phyloP scores from a whole-genome alignment of 2,888 invertebrate species.

The Cepaea hortensis region DNA sequence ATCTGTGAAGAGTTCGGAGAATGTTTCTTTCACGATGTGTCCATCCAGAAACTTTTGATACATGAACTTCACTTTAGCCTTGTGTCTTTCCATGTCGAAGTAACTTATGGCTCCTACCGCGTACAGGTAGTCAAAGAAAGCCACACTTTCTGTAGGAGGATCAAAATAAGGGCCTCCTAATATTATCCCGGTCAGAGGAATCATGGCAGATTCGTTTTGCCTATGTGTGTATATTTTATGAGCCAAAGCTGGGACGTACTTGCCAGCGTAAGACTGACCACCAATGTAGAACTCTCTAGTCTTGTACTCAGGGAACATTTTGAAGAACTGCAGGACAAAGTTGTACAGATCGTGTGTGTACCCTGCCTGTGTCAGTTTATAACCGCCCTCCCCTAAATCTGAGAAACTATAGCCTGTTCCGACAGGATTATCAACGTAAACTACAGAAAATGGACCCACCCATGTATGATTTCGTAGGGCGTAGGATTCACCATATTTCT shows the following conservation, averaged over 20 bases:
- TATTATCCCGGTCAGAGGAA: conserved; percentile 71
- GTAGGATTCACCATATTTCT: conserved; percentile 19
- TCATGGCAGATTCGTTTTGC: conserved; percentile 50
- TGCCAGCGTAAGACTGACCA: conserved; percentile 83
- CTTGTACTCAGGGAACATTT: conserved; percentile 86
- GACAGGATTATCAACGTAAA: conserved; percentile 84
- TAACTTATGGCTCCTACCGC: conserved; percentile 43
- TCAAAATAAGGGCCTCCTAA: conserved; percentile 74
- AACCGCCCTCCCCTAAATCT: conserved; percentile 17
- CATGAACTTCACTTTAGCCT: conserved; percentile 39
- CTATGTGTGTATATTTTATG: conserved; percentile 69
- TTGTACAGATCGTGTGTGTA: conserved; percentile 37
- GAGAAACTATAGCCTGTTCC: conserved; percentile 90
- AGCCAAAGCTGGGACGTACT: conserved; percentile 85
- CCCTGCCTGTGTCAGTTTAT: conserved; percentile 35
- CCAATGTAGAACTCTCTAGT: conserved; percentile 86
- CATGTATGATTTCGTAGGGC: conserved; percentile 25
- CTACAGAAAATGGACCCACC: conserved; percentile 46
- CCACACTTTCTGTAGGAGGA: conserved; percentile 63
- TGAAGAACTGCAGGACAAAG: conserved; percentile 84
- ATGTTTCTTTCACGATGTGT: neutral
- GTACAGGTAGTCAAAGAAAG: conserved; percentile 45
- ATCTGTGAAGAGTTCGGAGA: conserved; percentile 36
- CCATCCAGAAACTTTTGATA: conserved; percentile 28
- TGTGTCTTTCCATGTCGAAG: conserved; percentile 25